A percentile compares a stretch with the other conserved stretches of the same genome.
Conservation (phyloP, 2,113 vertebrate species). For the Sclerurus mexicanus region DNA sequence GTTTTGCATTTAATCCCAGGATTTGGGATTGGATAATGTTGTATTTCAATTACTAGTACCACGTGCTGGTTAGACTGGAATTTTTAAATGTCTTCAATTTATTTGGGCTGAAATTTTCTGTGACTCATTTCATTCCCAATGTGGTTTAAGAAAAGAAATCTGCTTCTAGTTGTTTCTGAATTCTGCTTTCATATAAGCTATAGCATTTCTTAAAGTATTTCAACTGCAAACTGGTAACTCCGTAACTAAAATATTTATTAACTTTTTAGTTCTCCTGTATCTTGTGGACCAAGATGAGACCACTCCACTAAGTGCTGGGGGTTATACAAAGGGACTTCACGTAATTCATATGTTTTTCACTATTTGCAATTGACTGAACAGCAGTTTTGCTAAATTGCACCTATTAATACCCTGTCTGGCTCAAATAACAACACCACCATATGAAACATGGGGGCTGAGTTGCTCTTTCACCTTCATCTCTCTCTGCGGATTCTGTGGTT, state of each 20-base stretch:
- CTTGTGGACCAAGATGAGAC: not conserved
- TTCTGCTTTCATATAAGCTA: not conserved
- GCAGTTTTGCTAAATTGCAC: not conserved
- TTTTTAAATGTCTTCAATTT: not conserved
- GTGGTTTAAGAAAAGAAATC: not conserved
- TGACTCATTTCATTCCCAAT: not conserved
- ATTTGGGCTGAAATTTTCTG: not conserved
- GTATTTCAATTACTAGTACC: not conserved
- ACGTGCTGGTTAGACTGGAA: not conserved
- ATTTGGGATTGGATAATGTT: not conserved
- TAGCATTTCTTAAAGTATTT: not conserved
- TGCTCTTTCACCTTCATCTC: not conserved
- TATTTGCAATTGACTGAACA: not conserved
- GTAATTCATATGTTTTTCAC: not conserved
- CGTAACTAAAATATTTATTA: not conserved
- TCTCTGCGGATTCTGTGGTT: not conserved
- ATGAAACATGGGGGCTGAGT: not conserved
- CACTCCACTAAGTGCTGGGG: not conserved
- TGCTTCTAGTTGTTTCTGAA: not conserved
- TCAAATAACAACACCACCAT: not conserved
- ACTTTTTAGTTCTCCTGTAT: not conserved
- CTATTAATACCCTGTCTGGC: not conserved
- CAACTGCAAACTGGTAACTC: not conserved
- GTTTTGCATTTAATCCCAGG: not conserved
- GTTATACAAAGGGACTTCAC: not conserved